Base-by-base conservation (phyloP, 2,797 vertebrate species). In the Phataginus tricuspis region DNA sequence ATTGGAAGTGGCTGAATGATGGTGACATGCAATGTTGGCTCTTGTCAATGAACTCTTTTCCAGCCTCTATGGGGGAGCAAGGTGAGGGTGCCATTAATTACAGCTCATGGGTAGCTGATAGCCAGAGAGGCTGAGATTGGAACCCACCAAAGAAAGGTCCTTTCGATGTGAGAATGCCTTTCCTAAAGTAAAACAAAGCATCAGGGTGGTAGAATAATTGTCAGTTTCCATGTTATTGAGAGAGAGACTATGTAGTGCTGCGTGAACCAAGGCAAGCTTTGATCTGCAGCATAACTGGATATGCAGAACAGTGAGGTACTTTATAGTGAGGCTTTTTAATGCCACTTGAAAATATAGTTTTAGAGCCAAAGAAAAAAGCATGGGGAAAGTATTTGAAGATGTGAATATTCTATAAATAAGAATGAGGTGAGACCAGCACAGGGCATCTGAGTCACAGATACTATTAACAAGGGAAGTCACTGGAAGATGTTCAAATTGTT, bases 401-500 rank as follows among this genome's bases (percentile, higher is more conserved):
- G 42, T 71, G 82, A 96, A 53, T 68, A 82, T 84, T 84, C 86
- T 89, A 37, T 51, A 94, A 91, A 57, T 57, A 92, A 95, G 69
- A 86, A n/a, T 61, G 57, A 86, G 31, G 45, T 9, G n/a, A 91
- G 31, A 77, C 7, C 4, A 29, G 68, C n/a, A 31, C 16, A 29
- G 29, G 77, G 31, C 39, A 27, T 64, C 49, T 72, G 88, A 88
- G 86, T 86, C 53, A 39, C 23, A 31, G 39, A 78, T 3, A 49
- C 49, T 82, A 39, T 85, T 63, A 96, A 53, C 69, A 74, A 91
- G 68, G 23, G 57, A 57, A 55, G 71, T 59, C 63, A 12, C 0
- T 64, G 66, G 82, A 96, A 95, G 74, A 59, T 31, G 39, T 89
- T 86, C 92, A 72, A 68, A 66, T 63, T 25, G 14, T 63, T 92